Base-by-base conservation (phyloP, 2,888 invertebrate genomes). In the Deilephila elpenor region DNA sequence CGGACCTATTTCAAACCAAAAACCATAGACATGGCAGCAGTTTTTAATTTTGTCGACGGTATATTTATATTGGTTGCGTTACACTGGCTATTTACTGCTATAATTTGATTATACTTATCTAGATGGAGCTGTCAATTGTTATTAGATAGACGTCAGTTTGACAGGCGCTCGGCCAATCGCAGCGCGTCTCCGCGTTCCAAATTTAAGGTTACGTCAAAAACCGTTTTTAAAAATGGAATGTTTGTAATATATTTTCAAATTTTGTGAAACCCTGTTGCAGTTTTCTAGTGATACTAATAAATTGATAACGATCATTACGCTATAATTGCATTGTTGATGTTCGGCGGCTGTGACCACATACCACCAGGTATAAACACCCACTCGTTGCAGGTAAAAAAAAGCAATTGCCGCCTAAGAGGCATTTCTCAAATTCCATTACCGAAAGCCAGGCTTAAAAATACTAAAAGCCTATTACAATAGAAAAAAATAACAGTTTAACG, bases 71-170 rank as follows among this genome's bases (percentile, higher is more conserved):
- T 77, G 59, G 83, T 82, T 62, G 61, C 32, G 59, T 53, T 51
- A 70, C 59, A 67, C 20, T 53, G 59, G 67, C 61, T 70, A 74
- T 74, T 76, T 77, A 75, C 67, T 44, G 59, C 75, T 78, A 86
- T 90, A 90, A 90, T 90, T 90, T 86, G 93, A 93, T 93, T 93
- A 93, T 81, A 83, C 80, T 88, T 93, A 94, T 94, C 94, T 89
- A 84, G 91, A 93, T 93, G 89, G 80, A 91, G 85, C 90, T 88
- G 93, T 93, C 93, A 89, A 91, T 92, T 89, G 89, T 79, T 78
- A 88, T 91, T 90, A 90, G 79, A 80, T 75, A 79, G 87, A 87
- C 85, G 89, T 90, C 88, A 89, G 87, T 84, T 88, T 89, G 88
- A 89, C 91, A 89, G 77, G 70, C 71, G 79, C 76, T 85, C 75